Conservation (phyloP, 2,797 vertebrate species). For the Enteromius trimaculatus region DNA sequence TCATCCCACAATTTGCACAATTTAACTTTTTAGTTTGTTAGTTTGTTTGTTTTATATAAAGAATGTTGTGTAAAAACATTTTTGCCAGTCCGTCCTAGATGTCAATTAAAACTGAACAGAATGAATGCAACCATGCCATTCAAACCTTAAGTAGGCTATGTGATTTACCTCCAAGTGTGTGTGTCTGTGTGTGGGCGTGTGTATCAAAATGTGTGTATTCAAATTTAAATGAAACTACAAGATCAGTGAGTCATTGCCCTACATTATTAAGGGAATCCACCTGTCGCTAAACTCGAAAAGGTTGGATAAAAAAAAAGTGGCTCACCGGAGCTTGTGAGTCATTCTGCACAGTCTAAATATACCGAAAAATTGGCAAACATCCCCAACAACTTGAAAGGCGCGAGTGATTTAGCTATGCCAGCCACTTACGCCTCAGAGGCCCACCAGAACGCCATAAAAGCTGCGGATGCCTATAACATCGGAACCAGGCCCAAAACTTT, state of each 20-base stretch:
- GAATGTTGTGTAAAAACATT: background rate
- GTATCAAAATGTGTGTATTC: background rate
- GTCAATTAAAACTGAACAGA: background rate
- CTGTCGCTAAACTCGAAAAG: conserved; percentile 7
- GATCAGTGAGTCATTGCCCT: background rate
- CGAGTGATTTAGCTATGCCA: conserved; percentile 79
- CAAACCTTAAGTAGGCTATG: background rate
- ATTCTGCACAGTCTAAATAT: conserved; percentile 65
- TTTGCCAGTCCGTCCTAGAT: background rate
- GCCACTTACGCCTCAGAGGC: conserved; percentile 61
- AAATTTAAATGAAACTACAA: background rate
- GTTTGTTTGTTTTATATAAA: background rate
- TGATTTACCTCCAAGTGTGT: too few species aligned
- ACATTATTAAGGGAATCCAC: conserved; percentile 23
- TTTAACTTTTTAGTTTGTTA: background rate
- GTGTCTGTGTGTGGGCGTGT: background rate
- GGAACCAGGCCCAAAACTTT: conserved; percentile 37
- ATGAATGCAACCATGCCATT: background rate
- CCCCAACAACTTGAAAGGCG: conserved; percentile 80
- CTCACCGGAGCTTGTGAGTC: conserved; percentile 42
- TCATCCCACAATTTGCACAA: too few species aligned
- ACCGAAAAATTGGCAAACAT: conserved; percentile 80
- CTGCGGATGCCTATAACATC: conserved; percentile 36
- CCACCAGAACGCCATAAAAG: conserved; percentile 63
- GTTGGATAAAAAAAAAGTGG: background rate